Conservation (phyloP, 1,140 invertebrate species). For the Caenorhabditis brenneri region DNA sequence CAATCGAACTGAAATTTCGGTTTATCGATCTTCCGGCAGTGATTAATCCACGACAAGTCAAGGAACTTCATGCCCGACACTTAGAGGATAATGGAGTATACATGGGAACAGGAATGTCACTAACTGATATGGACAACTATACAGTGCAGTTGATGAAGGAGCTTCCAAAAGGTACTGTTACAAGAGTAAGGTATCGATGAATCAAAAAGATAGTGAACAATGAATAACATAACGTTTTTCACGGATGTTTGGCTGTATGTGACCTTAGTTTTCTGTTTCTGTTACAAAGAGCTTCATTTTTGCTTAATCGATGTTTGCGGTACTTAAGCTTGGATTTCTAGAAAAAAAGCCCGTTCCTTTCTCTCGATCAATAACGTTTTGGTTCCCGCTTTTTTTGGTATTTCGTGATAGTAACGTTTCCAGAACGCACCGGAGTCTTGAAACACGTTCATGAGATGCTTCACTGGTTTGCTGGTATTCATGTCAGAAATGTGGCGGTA, state of each 20-base stretch:
- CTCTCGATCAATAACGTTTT: too few relatives aligned
- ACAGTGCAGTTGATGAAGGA: constrained; percentile 5
- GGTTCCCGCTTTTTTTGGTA: constrained; percentile 11
- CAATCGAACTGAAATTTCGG: constrained; percentile 88
- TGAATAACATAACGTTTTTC: too few relatives aligned
- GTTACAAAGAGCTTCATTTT: too few relatives aligned
- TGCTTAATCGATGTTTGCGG: too few relatives aligned
- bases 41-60: constrained; percentile 79
- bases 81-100: constrained; percentile 75
- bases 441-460: constrained; percentile 78
- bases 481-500: constrained; percentile 84
- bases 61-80: constrained; percentile 71
- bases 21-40: constrained; percentile 82
- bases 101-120: constrained; percentile 82
- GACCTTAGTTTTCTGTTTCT: too few relatives aligned
- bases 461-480: constrained; percentile 90
- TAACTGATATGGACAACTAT: constrained; percentile 78
- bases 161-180: constrained; percentile 48
- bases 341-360: too few relatives aligned
- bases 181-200: too few relatives aligned
- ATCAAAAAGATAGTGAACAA: too few relatives aligned
- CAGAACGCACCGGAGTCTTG: constrained; percentile 61
- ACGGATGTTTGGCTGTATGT: too few relatives aligned
- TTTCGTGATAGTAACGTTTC: constrained; percentile 34
- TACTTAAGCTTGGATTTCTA: too few relatives aligned